Evolutionary conservation across 2,113 vertebrate genomes (phyloP).

Genomic region (Microcebus griseorufus): DNA sequence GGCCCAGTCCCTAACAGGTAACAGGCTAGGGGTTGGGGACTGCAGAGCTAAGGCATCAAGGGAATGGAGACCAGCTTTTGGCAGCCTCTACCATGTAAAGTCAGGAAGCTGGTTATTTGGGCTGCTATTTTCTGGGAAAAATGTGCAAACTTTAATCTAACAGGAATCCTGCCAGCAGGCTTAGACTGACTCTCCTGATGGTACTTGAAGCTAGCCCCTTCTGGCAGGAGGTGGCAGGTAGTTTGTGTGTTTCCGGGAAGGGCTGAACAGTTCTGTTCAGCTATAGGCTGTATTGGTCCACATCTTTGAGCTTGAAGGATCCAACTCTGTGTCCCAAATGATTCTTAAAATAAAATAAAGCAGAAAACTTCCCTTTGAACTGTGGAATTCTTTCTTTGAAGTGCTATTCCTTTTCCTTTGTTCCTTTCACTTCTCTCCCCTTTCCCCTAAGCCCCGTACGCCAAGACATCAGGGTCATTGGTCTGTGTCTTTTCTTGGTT

Average conservation of each 20-base stretch:
- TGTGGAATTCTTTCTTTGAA: background rate
- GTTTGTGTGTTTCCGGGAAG: background rate
- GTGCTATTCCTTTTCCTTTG: background rate
- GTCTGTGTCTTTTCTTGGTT: background rate
- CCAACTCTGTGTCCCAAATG: background rate
- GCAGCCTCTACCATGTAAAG: conserved; percentile 1
- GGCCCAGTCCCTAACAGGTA: no score
- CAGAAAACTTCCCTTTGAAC: background rate
- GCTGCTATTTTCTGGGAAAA: conserved; percentile 52
- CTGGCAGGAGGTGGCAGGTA: background rate
- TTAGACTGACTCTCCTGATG: background rate
- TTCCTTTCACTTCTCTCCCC: conserved; percentile 10
- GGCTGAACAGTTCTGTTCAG: background rate
- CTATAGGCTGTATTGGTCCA: background rate
- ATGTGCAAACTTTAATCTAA: conserved; percentile 28
- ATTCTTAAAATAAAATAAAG: background rate
- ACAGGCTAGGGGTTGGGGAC: background rate
- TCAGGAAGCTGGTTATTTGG: conserved; percentile 50
- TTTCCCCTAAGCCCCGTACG: background rate
- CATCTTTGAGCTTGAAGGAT: background rate
- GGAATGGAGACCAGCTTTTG: conserved; percentile 27
- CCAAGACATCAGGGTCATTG: background rate
- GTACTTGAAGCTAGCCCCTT: background rate
- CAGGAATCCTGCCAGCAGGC: conserved; percentile 4
- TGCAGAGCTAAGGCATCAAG: background rate